These are phyloP conservation scores for Belonocnema kinseyi DNA, from an alignment of 1,140 invertebrate species.

Conservation along the genomic window DNA sequence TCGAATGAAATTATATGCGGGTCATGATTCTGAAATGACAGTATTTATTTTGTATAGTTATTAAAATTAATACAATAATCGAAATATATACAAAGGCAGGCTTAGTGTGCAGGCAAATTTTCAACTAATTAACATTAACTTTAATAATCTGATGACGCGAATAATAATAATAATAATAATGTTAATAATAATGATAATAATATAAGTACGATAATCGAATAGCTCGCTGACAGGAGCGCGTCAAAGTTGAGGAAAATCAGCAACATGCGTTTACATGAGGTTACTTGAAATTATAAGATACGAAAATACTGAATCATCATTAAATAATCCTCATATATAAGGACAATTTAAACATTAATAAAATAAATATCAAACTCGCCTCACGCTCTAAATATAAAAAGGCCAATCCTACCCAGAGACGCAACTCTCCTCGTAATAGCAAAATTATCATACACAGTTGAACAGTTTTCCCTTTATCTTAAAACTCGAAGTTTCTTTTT, in stretches of 20 bases:
- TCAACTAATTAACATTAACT: slow-evolving; percentile 59
- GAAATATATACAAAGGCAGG: slow-evolving; percentile 64
- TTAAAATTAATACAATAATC: slow-evolving; percentile 71
- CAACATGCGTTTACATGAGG: slow-evolving; percentile 29
- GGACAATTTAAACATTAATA: slow-evolving; percentile 35
- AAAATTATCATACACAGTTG: slow-evolving; percentile 51
- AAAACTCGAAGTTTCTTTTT: slow-evolving; percentile 2
- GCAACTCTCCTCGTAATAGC: slow-evolving; percentile 39
- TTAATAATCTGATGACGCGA: slow-evolving; percentile 52
- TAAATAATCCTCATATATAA: slow-evolving; percentile 40
- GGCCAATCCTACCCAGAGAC: slow-evolving; percentile 28
- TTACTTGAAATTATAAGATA: slow-evolving; percentile 32
- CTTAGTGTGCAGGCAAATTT: slow-evolving; percentile 56
- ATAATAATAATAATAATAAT: slow-evolving; percentile 54
- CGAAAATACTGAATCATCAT: slow-evolving; percentile 42
- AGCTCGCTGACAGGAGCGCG: slow-evolving; percentile 41
- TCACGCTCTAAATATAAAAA: slow-evolving; percentile 30
- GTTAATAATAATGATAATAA: slow-evolving; percentile 51
- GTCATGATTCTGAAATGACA: slow-evolving; percentile 49
- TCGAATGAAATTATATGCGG: not conserved
- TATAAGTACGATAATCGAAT: slow-evolving; percentile 56
- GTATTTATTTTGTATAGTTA: slow-evolving; percentile 68
- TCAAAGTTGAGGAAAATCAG: slow-evolving; percentile 25
- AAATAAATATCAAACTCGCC: slow-evolving; percentile 46
- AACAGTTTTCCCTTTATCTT: slow-evolving; percentile 47